Percentiles rank a stretch among this genome's conserved stretches.
Conservation (phyloP, 2,113 vertebrate species). For the Rhinichthys klamathensis region DNA sequence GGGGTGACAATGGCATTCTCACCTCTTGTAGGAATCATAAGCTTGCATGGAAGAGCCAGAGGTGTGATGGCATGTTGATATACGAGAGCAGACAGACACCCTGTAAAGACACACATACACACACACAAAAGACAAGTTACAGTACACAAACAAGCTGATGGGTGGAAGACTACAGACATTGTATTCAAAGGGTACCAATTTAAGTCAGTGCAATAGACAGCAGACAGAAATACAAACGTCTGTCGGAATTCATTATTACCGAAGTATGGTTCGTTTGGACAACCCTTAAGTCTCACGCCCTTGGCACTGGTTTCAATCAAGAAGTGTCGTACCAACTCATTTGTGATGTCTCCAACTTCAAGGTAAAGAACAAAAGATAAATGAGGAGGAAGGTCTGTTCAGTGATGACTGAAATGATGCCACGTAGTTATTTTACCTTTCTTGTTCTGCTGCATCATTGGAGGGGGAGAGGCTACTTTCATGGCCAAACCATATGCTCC, state of each 20-base stretch:
- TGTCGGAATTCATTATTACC: conserved; percentile 69
- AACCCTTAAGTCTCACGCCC: conserved; percentile 97
- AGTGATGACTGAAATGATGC: not conserved
- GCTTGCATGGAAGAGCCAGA: conserved; percentile 92
- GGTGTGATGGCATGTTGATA: conserved; percentile 98
- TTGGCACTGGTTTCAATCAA: conserved; percentile 94
- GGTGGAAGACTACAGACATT: not conserved
- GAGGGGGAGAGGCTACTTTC: conserved; percentile 96
- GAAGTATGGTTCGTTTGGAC: conserved; percentile 94
- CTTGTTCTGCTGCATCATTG: conserved; percentile 89
- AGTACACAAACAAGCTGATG: conserved; percentile 1
- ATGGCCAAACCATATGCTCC: conserved; percentile 96
- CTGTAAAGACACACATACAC: conserved; percentile 69
- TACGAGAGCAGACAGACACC: conserved; percentile 93
- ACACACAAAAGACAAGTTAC: conserved; percentile 33
- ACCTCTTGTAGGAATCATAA: conserved; percentile 96
- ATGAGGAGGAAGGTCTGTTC: not conserved
- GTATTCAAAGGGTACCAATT: not conserved
- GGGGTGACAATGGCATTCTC: conserved; percentile 51
- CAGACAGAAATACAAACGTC: no score
- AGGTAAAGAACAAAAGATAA: conserved; percentile 7
- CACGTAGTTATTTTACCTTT: conserved; percentile 79
- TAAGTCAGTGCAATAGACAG: not conserved
- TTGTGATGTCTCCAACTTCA: conserved; percentile 83
- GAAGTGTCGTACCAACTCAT: conserved; percentile 95